Evolutionary conservation across 2,888 invertebrate genomes (phyloP).

Genomic region (Plemyria rubiginata): DNA sequence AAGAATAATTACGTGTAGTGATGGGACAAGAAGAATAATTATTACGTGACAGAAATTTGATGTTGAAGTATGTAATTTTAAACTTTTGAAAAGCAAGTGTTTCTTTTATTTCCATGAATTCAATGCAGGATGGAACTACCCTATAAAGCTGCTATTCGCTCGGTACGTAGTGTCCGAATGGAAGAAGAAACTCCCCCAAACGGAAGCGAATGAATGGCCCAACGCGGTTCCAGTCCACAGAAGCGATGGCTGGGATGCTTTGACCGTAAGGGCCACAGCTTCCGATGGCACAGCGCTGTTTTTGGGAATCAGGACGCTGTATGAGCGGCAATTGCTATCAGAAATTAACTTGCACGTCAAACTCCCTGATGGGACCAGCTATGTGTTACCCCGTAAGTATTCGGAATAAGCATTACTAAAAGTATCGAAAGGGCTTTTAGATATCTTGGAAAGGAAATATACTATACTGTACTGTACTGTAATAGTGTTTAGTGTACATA

Average conservation of each 20-base stretch:
- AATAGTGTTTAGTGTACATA: too few relatives aligned
- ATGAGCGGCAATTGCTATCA: constrained; percentile 68
- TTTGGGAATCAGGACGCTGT: constrained; percentile 80
- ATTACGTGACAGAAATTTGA: too few relatives aligned
- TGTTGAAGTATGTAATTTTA: too few relatives aligned
- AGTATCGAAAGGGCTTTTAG: too few relatives aligned
- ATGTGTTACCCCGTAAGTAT: constrained; percentile 65
- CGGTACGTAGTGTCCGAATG: constrained; percentile 67
- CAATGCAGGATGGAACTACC: constrained; percentile 78
- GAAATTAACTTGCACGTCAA: constrained; percentile 85
- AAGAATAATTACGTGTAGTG: too few relatives aligned
- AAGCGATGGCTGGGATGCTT: constrained; percentile 64
- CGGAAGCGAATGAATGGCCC: constrained; percentile 50
- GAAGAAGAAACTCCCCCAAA: constrained; percentile 54
- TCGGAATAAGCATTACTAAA: background rate
- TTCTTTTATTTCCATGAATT: background rate
- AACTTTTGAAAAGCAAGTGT: too few relatives aligned
- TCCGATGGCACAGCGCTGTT: constrained; percentile 84
- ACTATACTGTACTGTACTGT: too few relatives aligned
- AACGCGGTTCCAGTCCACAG: constrained; percentile 42
- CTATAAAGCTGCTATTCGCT: constrained; percentile 71
- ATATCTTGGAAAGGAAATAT: too few relatives aligned
- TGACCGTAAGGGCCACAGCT: constrained; percentile 82
- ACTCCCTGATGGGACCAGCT: constrained; percentile 66
- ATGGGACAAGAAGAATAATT: too few relatives aligned